Evolutionary conservation across 2,797 vertebrate species (phyloP), one percentile per base, ranked within the genome.

Genomic region (Hyperoplus lanceolatus): DNA sequence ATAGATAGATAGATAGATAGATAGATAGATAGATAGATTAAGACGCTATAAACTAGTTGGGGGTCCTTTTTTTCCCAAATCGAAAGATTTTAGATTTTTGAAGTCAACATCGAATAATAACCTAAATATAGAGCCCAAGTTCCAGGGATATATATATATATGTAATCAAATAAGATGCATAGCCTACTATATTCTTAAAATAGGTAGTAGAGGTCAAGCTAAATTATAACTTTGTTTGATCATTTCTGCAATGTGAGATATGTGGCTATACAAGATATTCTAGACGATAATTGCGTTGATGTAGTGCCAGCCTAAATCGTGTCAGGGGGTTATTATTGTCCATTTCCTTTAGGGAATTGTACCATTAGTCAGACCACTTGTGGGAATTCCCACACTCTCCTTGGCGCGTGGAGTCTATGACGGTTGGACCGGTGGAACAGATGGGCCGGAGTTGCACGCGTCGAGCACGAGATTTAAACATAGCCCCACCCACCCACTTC

Each of bases 381-480:
- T 90, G 89, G 91, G 88, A 91, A 87, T 88, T 29, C 1, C 66
- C 62, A 29, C 29, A 67, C 11, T 21, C 43, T 42, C 41, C 54
- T 13, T 75, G 71, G 73, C 88, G 84, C 90, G 75, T 77, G 90
- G 88, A 92, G 85, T 94, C 82, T 10, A 66, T 92, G 93, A 89
- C 92, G 89, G 90, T 90, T 93, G 76, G 76, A 79, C 56, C 48
- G 4, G 59, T 76, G 87, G 79, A 88, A 88, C 93, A 94, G 92
- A 94, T 92, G 92, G 92, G 13, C 75, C 39, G 5, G 73, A 62
- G 81, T 80, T 85, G 95, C 95, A 96, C 95, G 95, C 93, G 95
- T 70, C 93, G 58, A 90, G 90, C 95, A 95, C 95, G 94, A 92
- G 95, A 48, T 87, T 69, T 5, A 2, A 39, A 9, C 42, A 14